Conservation (phyloP, 1,140 invertebrate species). For the Neelides sp. region DNA sequence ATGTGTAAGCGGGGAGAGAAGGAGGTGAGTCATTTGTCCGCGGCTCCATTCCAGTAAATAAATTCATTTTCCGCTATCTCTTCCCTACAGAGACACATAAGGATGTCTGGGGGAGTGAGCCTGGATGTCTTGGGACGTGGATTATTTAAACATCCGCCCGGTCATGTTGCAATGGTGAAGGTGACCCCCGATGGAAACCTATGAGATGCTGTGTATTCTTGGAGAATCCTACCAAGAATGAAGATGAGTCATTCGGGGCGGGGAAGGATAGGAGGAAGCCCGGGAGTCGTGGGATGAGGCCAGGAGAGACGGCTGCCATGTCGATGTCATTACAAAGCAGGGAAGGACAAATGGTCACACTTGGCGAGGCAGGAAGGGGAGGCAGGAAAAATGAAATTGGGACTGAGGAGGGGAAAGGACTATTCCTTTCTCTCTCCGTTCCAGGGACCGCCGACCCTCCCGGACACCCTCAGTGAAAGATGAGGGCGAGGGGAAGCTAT, state of each 20-base stretch:
- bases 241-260: neutral
- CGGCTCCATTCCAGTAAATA: too few species aligned
- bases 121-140: too few species aligned
- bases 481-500: neutral
- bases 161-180: neutral
- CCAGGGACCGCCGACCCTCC: neutral
- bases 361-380: constrained; percentile 13
- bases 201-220: neutral
- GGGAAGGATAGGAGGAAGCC: too few species aligned
- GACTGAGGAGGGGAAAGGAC: constrained; percentile 1
- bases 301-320: too few species aligned
- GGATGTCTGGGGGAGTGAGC: too few species aligned
- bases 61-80: too few species aligned
- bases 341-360: constrained; percentile 26
- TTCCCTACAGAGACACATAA: too few species aligned
- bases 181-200: neutral
- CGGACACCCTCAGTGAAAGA: neutral
- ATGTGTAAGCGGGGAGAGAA: too few species aligned
- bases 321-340: constrained; percentile 18
- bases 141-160: too few species aligned
- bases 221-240: neutral
- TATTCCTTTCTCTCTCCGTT: neutral
- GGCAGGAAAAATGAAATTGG: too few species aligned
- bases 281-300: too few species aligned
- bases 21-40: too few species aligned